phyloP scores from a whole-genome alignment of 2,113 vertebrate genomes.

The Archilochus colubris region DNA sequence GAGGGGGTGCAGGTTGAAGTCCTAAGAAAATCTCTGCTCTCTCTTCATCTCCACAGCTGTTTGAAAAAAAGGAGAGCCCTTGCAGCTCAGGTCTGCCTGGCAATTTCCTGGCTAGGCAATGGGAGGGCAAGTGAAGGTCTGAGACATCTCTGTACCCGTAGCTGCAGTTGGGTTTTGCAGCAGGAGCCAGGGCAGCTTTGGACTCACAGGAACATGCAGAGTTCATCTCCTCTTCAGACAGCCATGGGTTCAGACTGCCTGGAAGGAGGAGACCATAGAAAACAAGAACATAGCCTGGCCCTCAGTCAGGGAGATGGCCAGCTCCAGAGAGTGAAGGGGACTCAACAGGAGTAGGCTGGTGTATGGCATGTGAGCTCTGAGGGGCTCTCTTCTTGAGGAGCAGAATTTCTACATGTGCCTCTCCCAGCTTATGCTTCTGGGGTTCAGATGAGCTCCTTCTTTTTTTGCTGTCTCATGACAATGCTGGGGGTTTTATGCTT shows the following conservation, averaged over 20 bases:
- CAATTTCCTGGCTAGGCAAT: accelerated
- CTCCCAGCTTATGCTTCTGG: not conserved
- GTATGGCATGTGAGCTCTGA: accelerated
- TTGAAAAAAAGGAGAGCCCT: not conserved
- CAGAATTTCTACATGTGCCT: not conserved
- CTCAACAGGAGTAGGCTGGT: not conserved
- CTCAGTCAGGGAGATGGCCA: accelerated
- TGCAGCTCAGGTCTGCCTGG: not conserved
- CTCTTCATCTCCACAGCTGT: not conserved
- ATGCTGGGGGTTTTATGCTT: not conserved
- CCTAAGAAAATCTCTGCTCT: not conserved
- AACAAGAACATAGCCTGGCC: not conserved
- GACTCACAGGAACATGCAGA: not conserved
- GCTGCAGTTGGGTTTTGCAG: not conserved
- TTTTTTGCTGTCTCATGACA: not conserved
- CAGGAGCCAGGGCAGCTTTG: not conserved
- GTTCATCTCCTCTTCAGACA: not conserved
- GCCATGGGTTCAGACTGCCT: not conserved
- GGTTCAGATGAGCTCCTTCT: not conserved
- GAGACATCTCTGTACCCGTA: accelerated
- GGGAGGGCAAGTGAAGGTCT: not conserved
- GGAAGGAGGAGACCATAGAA: not conserved
- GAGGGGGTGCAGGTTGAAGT: not conserved
- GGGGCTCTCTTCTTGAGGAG: not conserved
- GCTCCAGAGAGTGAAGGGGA: accelerated